Percentiles rank a stretch among this genome's conserved stretches.
Conservation (phyloP, 37 sponge, comb jelly and placozoan genomes). For the Amphimedon queenslandica region DNA sequence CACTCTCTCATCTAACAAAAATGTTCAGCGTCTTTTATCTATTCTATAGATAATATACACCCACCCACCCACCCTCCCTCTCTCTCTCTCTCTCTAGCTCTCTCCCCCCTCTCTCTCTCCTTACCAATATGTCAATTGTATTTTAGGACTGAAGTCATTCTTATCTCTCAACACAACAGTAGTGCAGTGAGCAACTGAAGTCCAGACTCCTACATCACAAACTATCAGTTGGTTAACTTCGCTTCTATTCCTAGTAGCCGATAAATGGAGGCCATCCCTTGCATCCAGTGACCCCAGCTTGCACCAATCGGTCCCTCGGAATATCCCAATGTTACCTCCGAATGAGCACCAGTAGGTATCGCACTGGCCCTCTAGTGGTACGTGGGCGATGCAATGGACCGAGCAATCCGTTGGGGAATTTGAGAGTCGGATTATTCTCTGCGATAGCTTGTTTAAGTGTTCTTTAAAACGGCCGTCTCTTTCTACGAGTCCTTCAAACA, state of each 20-base stretch:
- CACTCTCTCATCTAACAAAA: no score
- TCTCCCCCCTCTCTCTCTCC: neutral
- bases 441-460: slow-evolving; percentile 4
- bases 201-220: slow-evolving; percentile 64
- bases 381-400: slow-evolving; percentile 18
- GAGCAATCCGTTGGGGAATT: neutral
- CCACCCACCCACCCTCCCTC: no score
- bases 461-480: slow-evolving; percentile 43
- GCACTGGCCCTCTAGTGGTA: neutral
- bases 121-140: slow-evolving; percentile 46
- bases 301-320: slow-evolving; percentile 31
- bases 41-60: no score
- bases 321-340: slow-evolving; percentile 34
- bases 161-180: slow-evolving; percentile 51
- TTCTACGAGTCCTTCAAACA: slow-evolving; percentile 35
- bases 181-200: slow-evolving; percentile 21
- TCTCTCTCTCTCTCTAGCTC: no score
- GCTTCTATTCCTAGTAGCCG: neutral
- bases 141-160: slow-evolving; percentile 3
- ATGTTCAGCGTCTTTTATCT: no score
- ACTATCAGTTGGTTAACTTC: slow-evolving; percentile 17
- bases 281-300: slow-evolving; percentile 19
- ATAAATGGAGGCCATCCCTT: neutral
- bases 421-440: slow-evolving; percentile 42
- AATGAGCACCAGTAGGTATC: slow-evolving; percentile 59